Conservation (phyloP, 2,888 invertebrate species). For the Papilio protenor region DNA sequence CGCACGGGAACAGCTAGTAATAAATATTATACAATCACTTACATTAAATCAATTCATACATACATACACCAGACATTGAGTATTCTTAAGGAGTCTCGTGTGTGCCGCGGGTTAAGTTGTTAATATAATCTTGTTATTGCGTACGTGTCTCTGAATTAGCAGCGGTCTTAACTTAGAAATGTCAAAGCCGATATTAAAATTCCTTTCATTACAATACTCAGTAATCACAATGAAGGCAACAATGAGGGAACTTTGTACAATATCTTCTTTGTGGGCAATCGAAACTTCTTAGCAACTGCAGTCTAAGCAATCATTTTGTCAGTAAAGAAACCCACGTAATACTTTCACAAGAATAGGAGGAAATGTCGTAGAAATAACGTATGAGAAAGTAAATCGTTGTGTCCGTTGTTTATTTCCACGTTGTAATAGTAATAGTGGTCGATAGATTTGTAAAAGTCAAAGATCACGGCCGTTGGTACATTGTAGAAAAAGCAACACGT, state of each 20-base stretch:
- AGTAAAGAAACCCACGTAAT: no score
- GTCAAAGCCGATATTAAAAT: conserved; percentile 44
- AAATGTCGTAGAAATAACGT: neutral
- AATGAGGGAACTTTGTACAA: neutral
- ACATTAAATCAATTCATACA: neutral
- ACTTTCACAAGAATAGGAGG: neutral
- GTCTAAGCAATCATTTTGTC: neutral
- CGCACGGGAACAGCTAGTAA: no score
- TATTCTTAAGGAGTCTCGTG: conserved; percentile 35
- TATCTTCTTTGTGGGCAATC: neutral
- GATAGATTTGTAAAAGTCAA: conserved; percentile 4
- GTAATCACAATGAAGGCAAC: conserved; percentile 16
- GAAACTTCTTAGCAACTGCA: neutral
- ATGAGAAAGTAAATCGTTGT: neutral
- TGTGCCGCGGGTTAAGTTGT: conserved; percentile 34
- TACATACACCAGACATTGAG: conserved; percentile 5
- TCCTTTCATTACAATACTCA: conserved; percentile 42
- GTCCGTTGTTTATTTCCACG: neutral
- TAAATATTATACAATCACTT: neutral
- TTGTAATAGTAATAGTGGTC: neutral
- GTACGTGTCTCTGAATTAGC: conserved; percentile 37
- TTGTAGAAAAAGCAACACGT: neutral
- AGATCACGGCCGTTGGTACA: neutral
- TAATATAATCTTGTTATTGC: conserved; percentile 42
- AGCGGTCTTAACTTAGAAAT: conserved; percentile 37